phyloP scores from a whole-genome alignment of 2,797 vertebrate genomes.

The Podargus strigoides region DNA sequence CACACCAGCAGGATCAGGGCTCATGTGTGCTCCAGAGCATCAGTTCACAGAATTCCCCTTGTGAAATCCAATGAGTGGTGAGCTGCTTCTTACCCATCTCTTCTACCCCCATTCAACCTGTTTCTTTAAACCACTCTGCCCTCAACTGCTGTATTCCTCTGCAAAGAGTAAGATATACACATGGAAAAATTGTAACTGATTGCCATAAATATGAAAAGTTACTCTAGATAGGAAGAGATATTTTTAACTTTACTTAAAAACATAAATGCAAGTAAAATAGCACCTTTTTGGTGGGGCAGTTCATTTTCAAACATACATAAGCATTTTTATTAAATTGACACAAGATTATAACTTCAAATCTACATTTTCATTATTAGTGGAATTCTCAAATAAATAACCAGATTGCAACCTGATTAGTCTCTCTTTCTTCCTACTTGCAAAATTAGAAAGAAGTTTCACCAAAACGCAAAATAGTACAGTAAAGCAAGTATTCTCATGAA shows the following conservation, averaged over 20 bases:
- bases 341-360: neutral
- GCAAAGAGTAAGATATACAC: neutral
- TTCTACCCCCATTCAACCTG: neutral
- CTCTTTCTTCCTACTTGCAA: neutral
- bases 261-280: neutral
- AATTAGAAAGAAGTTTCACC: neutral
- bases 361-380: neutral
- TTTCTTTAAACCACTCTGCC: neutral
- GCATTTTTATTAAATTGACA: neutral
- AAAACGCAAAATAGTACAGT: neutral
- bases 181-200: neutral
- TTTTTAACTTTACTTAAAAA: neutral
- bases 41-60: neutral
- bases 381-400: neutral
- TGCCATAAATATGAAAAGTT: neutral
- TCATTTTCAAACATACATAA: neutral
- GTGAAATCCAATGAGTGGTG: neutral
- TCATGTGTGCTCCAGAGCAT: neutral
- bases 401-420: neutral
- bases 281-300: neutral
- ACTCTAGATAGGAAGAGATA: neutral
- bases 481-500: neutral
- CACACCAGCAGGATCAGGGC: neutral
- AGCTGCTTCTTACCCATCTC: neutral
- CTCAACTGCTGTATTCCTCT: neutral